These are phyloP conservation scores for Anoncus sp. DNA, from an alignment of 2,888 invertebrate species.

Conservation along the genomic window DNA sequence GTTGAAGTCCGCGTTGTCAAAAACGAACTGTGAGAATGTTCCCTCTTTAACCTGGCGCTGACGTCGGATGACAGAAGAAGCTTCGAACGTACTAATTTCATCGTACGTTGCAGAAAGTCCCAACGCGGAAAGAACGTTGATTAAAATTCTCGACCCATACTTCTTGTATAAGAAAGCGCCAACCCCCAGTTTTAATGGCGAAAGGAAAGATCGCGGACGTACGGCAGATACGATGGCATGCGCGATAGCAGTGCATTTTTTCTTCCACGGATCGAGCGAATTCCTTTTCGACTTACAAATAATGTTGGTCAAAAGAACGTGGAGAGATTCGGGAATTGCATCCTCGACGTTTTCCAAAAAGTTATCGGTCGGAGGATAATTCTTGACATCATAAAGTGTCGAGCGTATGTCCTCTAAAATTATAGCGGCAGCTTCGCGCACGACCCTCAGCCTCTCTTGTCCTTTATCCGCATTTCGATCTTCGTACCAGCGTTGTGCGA, in stretches of 20 bases:
- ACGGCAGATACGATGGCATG: slow-evolving; percentile 62
- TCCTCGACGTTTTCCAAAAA: slow-evolving; percentile 36
- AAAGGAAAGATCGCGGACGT: slow-evolving; percentile 63
- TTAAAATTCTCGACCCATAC: slow-evolving; percentile 8
- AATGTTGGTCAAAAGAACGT: slow-evolving; percentile 46
- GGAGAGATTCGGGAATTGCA: slow-evolving; percentile 37
- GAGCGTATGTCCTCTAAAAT: slow-evolving; percentile 60
- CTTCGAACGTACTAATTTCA: not conserved
- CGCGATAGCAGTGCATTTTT: slow-evolving; percentile 36
- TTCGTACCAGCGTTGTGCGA: slow-evolving; percentile 52
- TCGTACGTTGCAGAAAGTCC: slow-evolving; percentile 19
- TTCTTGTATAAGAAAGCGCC: slow-evolving; percentile 33
- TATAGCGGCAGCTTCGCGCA: slow-evolving; percentile 52
- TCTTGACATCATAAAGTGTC: slow-evolving; percentile 50
- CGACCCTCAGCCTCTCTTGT: slow-evolving; percentile 51
- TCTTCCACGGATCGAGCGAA: slow-evolving; percentile 45
- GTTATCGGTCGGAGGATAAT: slow-evolving; percentile 47
- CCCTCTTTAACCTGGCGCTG: slow-evolving; percentile 40
- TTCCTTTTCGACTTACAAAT: slow-evolving; percentile 55
- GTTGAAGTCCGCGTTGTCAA: slow-evolving; percentile 23
- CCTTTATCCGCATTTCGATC: slow-evolving; percentile 28
- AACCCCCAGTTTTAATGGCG: slow-evolving; percentile 41
- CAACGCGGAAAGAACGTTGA: slow-evolving; percentile 26
- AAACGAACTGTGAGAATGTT: slow-evolving; percentile 9
- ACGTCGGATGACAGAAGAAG: slow-evolving; percentile 29